Evolutionary conservation across 2,113 vertebrate genomes (phyloP).

Genomic region (Camelus dromedarius): DNA sequence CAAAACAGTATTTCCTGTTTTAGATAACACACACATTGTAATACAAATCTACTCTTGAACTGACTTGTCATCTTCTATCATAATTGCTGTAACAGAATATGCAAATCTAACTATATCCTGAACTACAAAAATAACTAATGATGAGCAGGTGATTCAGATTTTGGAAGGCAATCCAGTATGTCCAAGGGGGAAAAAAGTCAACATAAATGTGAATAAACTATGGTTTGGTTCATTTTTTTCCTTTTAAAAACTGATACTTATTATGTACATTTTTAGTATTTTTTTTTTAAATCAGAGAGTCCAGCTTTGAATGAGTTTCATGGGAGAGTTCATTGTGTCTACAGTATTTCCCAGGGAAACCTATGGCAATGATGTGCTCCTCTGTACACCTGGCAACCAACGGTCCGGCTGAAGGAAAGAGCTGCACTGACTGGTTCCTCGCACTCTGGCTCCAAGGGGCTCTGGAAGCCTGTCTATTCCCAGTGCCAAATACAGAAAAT

Average conservation of each 20-base stretch:
- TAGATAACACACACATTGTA: not conserved
- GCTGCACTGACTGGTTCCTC: conserved; percentile 15
- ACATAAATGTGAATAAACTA: not conserved
- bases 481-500: not conserved
- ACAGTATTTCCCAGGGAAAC: conserved; percentile 38
- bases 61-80: not conserved
- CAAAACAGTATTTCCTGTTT: not conserved
- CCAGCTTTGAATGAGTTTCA: not conserved
- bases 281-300: conserved; percentile 14
- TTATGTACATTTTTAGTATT: not conserved
- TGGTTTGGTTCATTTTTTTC: not conserved
- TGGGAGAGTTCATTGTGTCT: conserved; percentile 53
- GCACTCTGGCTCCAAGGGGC: not conserved
- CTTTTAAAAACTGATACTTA: not conserved
- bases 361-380: conserved; percentile 13
- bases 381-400: not conserved
- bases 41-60: not conserved
- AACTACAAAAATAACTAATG: not conserved
- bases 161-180: not conserved
- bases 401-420: not conserved
- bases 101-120: not conserved
- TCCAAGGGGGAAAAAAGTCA: not conserved
- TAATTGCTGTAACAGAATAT: not conserved
- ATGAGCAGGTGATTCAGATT: not conserved
- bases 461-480: conserved; percentile 58